Conservation (phyloP, 2,797 vertebrate genomes). For the Gymnoscopelus microlampas region DNA sequence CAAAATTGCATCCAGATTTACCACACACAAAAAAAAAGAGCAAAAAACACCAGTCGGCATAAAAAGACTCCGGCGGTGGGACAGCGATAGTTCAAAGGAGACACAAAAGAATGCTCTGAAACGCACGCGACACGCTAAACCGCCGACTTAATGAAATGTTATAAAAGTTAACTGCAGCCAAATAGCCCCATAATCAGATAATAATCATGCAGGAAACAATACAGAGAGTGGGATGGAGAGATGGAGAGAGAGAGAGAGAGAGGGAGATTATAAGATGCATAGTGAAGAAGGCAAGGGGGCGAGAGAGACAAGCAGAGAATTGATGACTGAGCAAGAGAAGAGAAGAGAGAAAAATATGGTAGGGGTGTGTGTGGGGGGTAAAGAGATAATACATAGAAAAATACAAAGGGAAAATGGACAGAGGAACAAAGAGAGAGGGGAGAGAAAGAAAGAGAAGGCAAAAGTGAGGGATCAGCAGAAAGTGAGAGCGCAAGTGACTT, state of each 20-base stretch:
- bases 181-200: constrained; percentile 1
- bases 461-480: background rate
- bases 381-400: background rate
- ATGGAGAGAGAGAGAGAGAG: background rate
- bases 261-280: too few relatives aligned
- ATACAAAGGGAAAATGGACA: too few relatives aligned
- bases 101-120: background rate
- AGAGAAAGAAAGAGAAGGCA: background rate
- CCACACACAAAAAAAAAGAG: background rate
- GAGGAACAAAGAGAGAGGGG: background rate
- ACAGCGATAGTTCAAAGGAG: background rate
- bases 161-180: background rate
- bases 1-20: constrained; percentile 38
- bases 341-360: background rate
- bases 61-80: background rate
- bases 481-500: too few relatives aligned
- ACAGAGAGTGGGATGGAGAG: background rate
- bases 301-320: constrained; percentile 1
- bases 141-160: background rate
- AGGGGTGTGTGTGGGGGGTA: constrained; percentile 1
- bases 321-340: constrained; percentile 15
- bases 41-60: background rate
- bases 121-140: background rate
- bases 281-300: too few relatives aligned
- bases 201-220: background rate